Evolutionary conservation across 2,113 vertebrate genomes (phyloP).

Genomic region (Todiramphus saurophagus): DNA sequence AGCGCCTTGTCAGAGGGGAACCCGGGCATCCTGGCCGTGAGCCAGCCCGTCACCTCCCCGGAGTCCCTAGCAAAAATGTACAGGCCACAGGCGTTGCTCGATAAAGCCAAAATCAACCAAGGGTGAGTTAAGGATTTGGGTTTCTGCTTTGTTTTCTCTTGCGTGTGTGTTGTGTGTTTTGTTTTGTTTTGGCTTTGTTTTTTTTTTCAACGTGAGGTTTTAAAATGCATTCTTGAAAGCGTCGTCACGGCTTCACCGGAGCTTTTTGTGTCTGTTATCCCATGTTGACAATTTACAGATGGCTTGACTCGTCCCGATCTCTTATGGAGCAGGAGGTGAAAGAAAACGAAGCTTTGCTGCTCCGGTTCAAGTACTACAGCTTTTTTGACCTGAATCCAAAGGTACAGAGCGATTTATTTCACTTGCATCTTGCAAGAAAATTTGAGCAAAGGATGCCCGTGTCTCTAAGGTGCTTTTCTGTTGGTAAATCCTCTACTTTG

Average conservation of each 20-base stretch:
- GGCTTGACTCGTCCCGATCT: constrained; percentile 96
- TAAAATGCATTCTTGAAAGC: background rate
- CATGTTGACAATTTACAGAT: constrained; percentile 73
- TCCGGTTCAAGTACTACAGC: constrained; percentile 99
- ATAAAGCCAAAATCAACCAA: constrained; percentile 99
- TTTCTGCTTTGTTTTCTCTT: background rate
- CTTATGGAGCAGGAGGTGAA: constrained; percentile 99
- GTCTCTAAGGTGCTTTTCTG: accelerated
- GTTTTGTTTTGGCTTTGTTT: too few relatives aligned
- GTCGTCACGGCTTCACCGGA: accelerated
- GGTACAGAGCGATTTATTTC: constrained; percentile 74
- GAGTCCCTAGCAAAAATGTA: constrained; percentile 95
- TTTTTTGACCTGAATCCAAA: constrained; percentile 99
- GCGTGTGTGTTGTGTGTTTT: too few relatives aligned
- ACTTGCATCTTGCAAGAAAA: background rate
- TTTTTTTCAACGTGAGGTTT: background rate
- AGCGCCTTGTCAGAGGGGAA: constrained; percentile 97
- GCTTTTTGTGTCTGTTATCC: background rate
- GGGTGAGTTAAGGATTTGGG: constrained; percentile 81
- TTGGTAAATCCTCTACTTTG: background rate
- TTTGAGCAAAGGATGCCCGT: background rate
- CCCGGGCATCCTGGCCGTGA: constrained; percentile 95
- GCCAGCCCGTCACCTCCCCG: constrained; percentile 93
- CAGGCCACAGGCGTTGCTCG: constrained; percentile 94
- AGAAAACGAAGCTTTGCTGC: constrained; percentile 94